Evolutionary conservation across 1,140 invertebrate genomes (phyloP).

Genomic region (Acromyrmex charruanus): DNA sequence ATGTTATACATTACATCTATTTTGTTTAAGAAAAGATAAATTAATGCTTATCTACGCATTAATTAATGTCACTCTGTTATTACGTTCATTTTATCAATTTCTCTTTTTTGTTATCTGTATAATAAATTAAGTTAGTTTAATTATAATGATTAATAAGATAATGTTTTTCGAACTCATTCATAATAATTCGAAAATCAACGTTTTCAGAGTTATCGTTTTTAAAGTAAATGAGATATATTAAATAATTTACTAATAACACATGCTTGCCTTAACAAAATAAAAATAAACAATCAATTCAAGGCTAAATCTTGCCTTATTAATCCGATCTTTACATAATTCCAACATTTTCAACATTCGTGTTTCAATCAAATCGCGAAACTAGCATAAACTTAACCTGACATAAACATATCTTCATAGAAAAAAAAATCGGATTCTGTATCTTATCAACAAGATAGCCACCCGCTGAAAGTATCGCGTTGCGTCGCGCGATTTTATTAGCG

Average conservation of each 20-base stretch:
- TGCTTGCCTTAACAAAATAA: too few species aligned
- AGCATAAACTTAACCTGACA: background rate
- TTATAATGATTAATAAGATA: too few species aligned
- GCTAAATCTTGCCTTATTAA: too few species aligned
- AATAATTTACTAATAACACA: background rate
- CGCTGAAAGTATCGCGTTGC: background rate
- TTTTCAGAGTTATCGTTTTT: too few species aligned
- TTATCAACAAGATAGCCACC: background rate
- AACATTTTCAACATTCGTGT: background rate
- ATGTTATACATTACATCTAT: background rate
- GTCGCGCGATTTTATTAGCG: slow-evolving; percentile 41
- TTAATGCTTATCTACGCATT: background rate
- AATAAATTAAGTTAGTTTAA: too few species aligned
- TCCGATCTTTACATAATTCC: background rate
- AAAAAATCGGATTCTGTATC: background rate
- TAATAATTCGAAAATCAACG: too few species aligned
- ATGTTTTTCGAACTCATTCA: too few species aligned
- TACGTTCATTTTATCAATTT: too few species aligned
- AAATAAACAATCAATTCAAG: too few species aligned
- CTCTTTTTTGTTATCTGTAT: too few species aligned
- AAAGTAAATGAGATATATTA: too few species aligned
- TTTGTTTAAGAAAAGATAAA: background rate
- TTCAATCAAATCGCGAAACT: background rate
- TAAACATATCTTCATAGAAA: background rate
- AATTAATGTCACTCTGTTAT: too few species aligned